Conservation (phyloP, 2,113 vertebrate species). For the Agelaius phoeniceus region DNA sequence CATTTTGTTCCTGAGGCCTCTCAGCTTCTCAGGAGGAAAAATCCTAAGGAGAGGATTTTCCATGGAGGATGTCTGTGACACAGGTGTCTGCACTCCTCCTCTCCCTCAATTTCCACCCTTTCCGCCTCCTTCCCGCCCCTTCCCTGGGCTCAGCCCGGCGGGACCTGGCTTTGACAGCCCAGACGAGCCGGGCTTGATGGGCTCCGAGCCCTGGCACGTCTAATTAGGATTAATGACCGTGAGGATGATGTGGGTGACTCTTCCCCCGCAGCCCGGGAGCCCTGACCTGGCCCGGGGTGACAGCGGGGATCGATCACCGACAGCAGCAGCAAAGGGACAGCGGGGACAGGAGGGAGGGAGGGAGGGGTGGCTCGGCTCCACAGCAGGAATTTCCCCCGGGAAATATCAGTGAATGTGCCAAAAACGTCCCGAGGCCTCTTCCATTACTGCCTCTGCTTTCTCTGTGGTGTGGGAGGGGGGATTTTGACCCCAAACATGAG, state of each 20-base stretch:
- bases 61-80: no score
- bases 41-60: no score
- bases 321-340: neutral
- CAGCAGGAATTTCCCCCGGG: neutral
- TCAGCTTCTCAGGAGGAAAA: no score
- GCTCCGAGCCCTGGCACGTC: neutral
- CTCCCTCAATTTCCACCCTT: neutral
- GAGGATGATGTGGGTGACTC: neutral
- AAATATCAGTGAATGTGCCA: neutral
- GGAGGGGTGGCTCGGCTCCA: neutral
- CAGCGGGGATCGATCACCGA: neutral
- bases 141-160: neutral
- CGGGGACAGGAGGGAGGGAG: neutral
- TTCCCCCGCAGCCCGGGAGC: neutral
- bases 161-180: neutral
- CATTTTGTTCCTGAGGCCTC: no score
- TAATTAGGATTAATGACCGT: neutral
- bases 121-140: neutral
- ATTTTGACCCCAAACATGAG: neutral
- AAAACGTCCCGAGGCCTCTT: neutral
- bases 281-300: neutral
- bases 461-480: fast-evolving
- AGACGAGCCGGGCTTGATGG: neutral
- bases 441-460: fast-evolving
- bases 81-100: neutral